phyloP scores from a whole-genome alignment of 1,140 invertebrate genomes.

The Adoxophyes honmai region DNA sequence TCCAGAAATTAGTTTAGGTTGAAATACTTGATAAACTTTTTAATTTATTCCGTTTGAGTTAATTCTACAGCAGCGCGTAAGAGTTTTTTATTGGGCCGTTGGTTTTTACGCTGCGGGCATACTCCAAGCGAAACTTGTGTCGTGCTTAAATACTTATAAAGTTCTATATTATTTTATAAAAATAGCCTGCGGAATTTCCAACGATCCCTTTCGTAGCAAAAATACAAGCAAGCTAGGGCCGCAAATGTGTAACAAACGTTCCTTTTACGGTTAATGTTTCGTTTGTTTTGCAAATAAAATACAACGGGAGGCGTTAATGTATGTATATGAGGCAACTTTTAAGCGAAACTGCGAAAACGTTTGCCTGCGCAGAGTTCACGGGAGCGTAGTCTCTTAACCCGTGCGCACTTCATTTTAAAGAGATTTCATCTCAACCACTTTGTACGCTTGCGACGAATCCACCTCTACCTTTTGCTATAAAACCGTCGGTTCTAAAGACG shows the following conservation, averaged over 20 bases:
- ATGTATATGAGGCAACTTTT: no score
- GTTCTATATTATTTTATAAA: no score
- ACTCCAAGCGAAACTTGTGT: not conserved
- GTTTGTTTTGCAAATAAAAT: no score
- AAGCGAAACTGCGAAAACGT: not conserved
- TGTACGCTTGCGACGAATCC: not conserved
- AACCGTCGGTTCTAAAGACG: not conserved
- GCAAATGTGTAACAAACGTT: no score
- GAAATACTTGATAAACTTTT: conserved; percentile 13
- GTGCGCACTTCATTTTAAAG: conserved; percentile 5
- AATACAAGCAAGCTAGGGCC: no score
- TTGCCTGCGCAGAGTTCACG: not conserved
- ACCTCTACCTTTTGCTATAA: not conserved
- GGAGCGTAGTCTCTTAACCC: not conserved
- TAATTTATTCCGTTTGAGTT: conserved; percentile 13
- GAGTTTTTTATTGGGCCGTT: conserved; percentile 8
- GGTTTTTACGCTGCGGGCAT: conserved; percentile 10
- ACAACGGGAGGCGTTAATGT: no score
- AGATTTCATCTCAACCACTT: not conserved
- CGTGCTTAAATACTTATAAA: not conserved
- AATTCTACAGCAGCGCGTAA: conserved; percentile 7
- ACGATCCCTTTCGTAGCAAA: no score
- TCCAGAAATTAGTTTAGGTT: not conserved
- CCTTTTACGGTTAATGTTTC: no score
- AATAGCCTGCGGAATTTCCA: no score